Conservation (phyloP, 2,113 vertebrate species). For the Rhynchopsitta pachyrhyncha region DNA sequence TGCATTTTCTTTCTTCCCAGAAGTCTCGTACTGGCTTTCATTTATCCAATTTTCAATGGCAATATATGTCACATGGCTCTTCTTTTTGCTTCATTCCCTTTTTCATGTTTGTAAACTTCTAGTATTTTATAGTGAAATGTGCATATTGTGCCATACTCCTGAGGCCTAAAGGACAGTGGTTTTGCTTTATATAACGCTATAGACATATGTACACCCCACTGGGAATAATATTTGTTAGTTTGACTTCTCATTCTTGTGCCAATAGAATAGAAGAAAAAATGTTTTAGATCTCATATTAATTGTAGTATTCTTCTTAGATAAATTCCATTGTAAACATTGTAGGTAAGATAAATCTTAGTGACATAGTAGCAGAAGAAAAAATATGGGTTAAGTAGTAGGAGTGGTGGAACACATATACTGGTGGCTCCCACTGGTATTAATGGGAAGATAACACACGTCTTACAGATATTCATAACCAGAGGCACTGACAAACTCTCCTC, state of each 20-base stretch:
- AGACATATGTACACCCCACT: background rate
- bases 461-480: background rate
- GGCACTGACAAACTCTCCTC: background rate
- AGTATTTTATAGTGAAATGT: background rate
- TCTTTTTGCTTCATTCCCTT: background rate
- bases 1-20: background rate
- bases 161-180: background rate
- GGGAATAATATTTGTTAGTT: background rate
- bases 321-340: background rate
- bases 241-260: background rate
- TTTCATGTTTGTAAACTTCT: background rate
- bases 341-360: background rate
- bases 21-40: background rate
- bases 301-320: background rate
- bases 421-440: background rate
- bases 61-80: background rate
- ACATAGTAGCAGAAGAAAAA: background rate
- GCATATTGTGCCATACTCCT: background rate
- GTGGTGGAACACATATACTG: background rate
- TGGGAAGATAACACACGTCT: background rate
- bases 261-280: background rate
- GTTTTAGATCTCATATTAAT: background rate
- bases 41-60: background rate
- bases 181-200: background rate
- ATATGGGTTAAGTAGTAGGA: background rate